phyloP scores from a whole-genome alignment of 2,113 vertebrate species.

The Mesocricetus auratus region DNA sequence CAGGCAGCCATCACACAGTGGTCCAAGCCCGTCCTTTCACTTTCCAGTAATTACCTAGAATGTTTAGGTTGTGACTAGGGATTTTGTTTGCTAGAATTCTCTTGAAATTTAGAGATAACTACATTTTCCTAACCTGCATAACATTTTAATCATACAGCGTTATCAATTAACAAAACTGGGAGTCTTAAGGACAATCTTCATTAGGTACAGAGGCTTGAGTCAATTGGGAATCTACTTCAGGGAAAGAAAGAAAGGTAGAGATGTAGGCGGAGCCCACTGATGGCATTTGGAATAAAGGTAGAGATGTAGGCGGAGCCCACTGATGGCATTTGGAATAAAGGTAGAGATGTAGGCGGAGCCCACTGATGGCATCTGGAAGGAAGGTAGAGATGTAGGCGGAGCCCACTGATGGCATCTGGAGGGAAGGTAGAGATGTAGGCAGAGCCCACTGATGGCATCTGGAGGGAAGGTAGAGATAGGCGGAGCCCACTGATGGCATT shows the following conservation, averaged over 20 bases:
- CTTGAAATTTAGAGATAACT: slow-evolving; percentile 63
- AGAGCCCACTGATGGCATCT: not conserved
- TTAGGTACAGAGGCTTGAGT: not conserved
- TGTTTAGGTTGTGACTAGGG: not conserved
- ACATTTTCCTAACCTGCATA: slow-evolving; percentile 70
- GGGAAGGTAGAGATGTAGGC: not conserved
- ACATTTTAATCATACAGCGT: too few relatives aligned
- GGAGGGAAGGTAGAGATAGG: not conserved
- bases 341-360: too few relatives aligned
- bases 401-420: not conserved
- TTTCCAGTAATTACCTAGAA: slow-evolving; percentile 8
- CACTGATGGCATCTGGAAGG: too few relatives aligned
- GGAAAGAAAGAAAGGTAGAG: slow-evolving; percentile 8
- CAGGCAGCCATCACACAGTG: not conserved
- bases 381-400: not conserved
- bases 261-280: too few relatives aligned
- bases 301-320: not conserved
- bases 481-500: not conserved
- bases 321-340: too few relatives aligned
- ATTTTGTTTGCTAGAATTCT: slow-evolving; percentile 67
- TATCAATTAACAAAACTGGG: slow-evolving; percentile 42
- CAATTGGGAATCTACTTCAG: not conserved
- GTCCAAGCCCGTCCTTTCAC: not conserved
- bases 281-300: not conserved
- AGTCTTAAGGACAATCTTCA: slow-evolving; percentile 38